A percentile compares a stretch with the other conserved stretches of the same genome.
Evolutionary conservation across 1,140 invertebrate species (phyloP).

Genomic region (Calosoma granatense): DNA sequence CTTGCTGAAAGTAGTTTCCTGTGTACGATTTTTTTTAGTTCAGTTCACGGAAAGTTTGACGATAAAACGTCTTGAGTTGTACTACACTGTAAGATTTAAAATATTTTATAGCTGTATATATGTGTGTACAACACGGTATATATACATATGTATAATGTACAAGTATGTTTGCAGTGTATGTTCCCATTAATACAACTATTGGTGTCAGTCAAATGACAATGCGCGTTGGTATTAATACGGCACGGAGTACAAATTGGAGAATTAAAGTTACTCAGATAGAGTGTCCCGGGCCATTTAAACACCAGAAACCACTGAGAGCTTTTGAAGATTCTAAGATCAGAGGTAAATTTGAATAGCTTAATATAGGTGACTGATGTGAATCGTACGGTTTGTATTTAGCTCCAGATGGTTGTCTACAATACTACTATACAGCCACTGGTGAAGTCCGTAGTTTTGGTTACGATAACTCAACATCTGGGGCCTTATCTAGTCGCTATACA

Average conservation of each 20-base stretch:
- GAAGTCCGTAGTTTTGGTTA: conserved; percentile 52
- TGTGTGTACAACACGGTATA: background rate
- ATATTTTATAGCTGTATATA: conserved; percentile 5
- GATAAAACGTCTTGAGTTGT: background rate
- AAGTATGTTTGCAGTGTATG: background rate
- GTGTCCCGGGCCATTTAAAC: conserved; percentile 29
- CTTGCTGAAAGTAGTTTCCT: background rate
- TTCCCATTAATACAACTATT: conserved; percentile 4
- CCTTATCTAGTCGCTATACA: conserved; percentile 32
- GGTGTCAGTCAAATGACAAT: conserved; percentile 21
- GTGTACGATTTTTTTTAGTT: background rate
- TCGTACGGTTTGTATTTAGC: too few species aligned
- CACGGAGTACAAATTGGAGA: conserved; percentile 38
- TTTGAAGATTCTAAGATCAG: background rate
- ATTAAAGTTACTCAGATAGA: conserved; percentile 52
- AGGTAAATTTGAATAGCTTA: background rate
- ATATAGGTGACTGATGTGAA: background rate
- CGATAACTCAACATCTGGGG: conserved; percentile 38
- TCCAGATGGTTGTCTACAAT: conserved; percentile 52
- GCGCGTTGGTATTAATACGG: conserved; percentile 15
- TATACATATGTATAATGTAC: conserved; percentile 2
- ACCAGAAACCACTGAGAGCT: background rate
- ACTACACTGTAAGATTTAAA: background rate
- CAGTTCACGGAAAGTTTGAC: background rate
- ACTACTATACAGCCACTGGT: conserved; percentile 45